Evolutionary conservation across 2,888 invertebrate species (phyloP), one percentile per base, ranked within the genome.

Genomic region (Campaea margaritaria): DNA sequence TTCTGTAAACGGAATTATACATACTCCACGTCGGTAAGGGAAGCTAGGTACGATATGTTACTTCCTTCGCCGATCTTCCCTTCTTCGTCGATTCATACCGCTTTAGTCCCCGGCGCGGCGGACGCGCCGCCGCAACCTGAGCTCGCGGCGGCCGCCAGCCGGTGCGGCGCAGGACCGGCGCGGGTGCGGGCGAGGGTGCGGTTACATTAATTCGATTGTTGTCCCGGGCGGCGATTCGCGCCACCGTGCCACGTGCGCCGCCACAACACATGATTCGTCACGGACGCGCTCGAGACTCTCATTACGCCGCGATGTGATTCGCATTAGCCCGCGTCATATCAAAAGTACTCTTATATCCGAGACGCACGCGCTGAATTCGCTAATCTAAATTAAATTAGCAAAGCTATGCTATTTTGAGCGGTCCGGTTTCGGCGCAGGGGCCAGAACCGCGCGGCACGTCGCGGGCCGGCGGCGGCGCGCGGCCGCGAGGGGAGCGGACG

Each of bases 241-340:
- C 44, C 82, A 75, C 80, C 76, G 60, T 73, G 70, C 79, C 73
- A 47, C 66, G 48, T 62, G 70, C 67, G 67, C 54, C 58, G 54
- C 52, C 67, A 67, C 54, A 57, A 52, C 52, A 44, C 61, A 65
- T 1, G 41, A 46, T 43, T 51, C 42, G 51, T 9, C 36, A 39
- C 53, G 28, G 48, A 58, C 71, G 71, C 61, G 57, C 59, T 75
- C 73, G 78, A 76, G 75, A 69, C 74, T 66, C 72, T 81, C 82
- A 81, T 85, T 82, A 83, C 71, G 69, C 48, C 69, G 68, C 78
- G 49, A 82, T 81, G 72, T 48, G 15, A 21, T 38, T 44, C 61
- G 51, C 62, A 59, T 63, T 58, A 62, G 15, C 36, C 44, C 53
- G 4, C 38, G 14, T 36, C 38, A 11, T 58, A n/a, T 38, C 43